Conservation (phyloP, 2,888 invertebrate genomes). For the Drosophila kanekoi region DNA sequence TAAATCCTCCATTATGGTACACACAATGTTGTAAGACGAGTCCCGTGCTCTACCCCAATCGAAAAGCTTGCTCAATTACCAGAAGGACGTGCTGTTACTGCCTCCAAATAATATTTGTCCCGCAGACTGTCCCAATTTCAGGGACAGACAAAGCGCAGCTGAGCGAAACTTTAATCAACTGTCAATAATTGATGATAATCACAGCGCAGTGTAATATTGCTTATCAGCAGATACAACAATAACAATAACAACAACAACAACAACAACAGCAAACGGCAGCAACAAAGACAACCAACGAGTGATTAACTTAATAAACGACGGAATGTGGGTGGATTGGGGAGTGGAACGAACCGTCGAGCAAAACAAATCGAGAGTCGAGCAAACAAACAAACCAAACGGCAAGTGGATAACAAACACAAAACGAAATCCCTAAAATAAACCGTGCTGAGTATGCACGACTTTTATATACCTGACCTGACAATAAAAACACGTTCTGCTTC, state of each 20-base stretch:
- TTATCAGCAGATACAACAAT: slow-evolving; percentile 50
- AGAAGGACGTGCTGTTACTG: slow-evolving; percentile 31
- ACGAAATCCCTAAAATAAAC: slow-evolving; percentile 9
- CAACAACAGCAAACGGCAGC: slow-evolving; percentile 22
- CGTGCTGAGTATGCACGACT: slow-evolving; percentile 2
- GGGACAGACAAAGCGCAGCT: slow-evolving; percentile 39
- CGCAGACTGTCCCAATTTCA: slow-evolving; percentile 12
- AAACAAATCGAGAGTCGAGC: slow-evolving; percentile 29
- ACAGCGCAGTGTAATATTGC: slow-evolving; percentile 53
- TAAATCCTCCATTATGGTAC: slow-evolving; percentile 1
- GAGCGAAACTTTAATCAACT: slow-evolving; percentile 70
- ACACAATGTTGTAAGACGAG: slow-evolving; percentile 12
- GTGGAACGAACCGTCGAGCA: slow-evolving; percentile 1
- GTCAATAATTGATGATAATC: slow-evolving; percentile 73
- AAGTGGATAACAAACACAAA: slow-evolving; percentile 46
- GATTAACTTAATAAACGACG: slow-evolving; percentile 59
- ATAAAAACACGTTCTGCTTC: not conserved
- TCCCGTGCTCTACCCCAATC: slow-evolving; percentile 2
- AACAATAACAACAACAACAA: slow-evolving; percentile 24
- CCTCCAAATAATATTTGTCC: slow-evolving; percentile 1
- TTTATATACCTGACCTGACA: slow-evolving; percentile 23
- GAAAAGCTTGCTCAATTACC: slow-evolving; percentile 36
- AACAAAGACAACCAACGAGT: slow-evolving; percentile 36
- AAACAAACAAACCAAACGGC: slow-evolving; percentile 41
- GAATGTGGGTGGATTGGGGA: not conserved